These are phyloP conservation scores for Bolborhynchus lineola DNA, from an alignment of 2,113 vertebrate species.

Conservation along the genomic window DNA sequence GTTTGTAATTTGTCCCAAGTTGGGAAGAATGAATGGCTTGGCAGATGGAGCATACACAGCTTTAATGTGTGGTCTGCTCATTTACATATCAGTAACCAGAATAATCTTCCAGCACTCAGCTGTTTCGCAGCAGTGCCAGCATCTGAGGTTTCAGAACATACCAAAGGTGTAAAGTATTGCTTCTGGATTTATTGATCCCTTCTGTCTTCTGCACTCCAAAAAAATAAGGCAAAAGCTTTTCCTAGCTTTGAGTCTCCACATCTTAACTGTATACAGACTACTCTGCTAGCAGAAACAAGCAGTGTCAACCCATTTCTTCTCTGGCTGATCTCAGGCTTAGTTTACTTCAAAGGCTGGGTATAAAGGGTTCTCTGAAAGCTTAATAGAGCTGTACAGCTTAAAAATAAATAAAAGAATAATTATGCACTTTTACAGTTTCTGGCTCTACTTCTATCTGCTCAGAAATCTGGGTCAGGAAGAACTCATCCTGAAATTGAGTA, in stretches of 20 bases:
- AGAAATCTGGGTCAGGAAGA: conserved; percentile 51
- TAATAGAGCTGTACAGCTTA: conserved; percentile 52
- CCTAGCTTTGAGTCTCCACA: background rate
- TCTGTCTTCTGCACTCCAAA: background rate
- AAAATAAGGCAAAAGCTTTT: background rate
- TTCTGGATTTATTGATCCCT: background rate
- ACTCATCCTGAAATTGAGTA: conserved; percentile 13
- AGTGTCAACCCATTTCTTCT: conserved; percentile 4
- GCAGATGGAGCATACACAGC: conserved; percentile 38
- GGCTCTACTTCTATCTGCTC: conserved; percentile 14
- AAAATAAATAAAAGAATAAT: conserved; percentile 63
- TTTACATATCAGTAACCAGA: conserved; percentile 46
- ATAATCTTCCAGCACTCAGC: conserved; percentile 47
- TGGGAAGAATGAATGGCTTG: conserved; percentile 18
- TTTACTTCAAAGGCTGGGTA: conserved; percentile 57
- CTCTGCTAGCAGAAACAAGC: background rate
- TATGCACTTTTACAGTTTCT: conserved; percentile 43
- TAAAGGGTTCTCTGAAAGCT: conserved; percentile 49
- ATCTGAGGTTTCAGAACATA: conserved; percentile 47
- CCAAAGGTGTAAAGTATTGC: conserved; percentile 19
- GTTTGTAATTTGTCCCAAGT: conserved; percentile 32
- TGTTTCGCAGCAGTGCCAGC: conserved; percentile 14
- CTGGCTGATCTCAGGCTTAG: conserved; percentile 24
- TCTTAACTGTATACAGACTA: background rate
- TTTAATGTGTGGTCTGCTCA: conserved; percentile 63